These are phyloP conservation scores for Psittacula derbiana DNA, from an alignment of 2,797 vertebrate genomes.

Conservation along the genomic window DNA sequence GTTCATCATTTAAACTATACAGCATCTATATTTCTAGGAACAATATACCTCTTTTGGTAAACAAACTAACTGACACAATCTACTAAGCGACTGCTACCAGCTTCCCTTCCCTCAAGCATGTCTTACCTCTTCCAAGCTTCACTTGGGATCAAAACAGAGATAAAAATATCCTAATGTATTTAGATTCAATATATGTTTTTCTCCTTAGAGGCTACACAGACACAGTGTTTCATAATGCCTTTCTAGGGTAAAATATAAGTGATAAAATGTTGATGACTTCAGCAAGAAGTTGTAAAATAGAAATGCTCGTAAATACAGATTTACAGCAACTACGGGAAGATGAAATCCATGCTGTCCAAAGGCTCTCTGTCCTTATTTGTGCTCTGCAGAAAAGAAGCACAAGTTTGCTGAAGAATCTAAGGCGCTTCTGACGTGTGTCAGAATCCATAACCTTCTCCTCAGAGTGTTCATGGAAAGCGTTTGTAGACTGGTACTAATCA, in stretches of 20 bases:
- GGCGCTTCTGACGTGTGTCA: fast-evolving
- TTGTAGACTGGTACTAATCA: background rate
- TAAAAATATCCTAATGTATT: background rate
- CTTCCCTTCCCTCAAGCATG: background rate
- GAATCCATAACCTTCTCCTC: background rate
- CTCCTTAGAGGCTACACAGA: background rate
- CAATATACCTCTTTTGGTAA: background rate
- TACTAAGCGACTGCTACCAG: background rate
- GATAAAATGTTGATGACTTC: background rate
- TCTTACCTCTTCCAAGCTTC: background rate
- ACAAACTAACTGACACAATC: background rate
- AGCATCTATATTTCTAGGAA: background rate
- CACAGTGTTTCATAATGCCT: background rate
- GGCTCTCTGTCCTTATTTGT: background rate
- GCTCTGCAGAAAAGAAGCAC: background rate
- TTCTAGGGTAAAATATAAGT: background rate
- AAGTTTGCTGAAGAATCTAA: background rate
- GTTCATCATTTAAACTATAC: background rate
- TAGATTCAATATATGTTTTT: background rate
- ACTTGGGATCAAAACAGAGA: background rate
- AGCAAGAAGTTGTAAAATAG: constrained; percentile 1
- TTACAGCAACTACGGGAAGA: background rate
- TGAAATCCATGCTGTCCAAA: background rate
- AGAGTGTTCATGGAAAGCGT: background rate
- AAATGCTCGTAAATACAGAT: background rate